These are phyloP conservation scores for Carabus problematicus DNA, from an alignment of 2,888 invertebrate species.

Conservation along the genomic window DNA sequence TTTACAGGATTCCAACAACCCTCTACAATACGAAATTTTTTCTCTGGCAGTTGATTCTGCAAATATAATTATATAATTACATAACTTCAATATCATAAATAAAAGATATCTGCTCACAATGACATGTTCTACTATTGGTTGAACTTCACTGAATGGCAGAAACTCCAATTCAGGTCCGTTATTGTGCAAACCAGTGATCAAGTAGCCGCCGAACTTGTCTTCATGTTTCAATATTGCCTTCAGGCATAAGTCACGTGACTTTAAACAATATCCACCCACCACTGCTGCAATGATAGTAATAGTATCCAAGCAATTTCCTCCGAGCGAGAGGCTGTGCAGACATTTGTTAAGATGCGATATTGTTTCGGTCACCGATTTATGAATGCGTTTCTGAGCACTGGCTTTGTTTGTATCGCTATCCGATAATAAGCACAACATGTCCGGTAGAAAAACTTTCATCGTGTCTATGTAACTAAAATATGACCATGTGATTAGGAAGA, in stretches of 20 bases:
- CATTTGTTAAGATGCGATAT: constrained; percentile 72
- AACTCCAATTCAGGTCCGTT: constrained; percentile 70
- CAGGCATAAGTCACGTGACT: constrained; percentile 70
- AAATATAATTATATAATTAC: constrained; percentile 44
- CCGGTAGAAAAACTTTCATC: constrained; percentile 79
- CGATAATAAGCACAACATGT: constrained; percentile 81
- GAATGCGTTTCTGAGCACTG: constrained; percentile 73
- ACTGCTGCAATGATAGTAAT: constrained; percentile 70
- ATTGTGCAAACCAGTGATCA: constrained; percentile 83
- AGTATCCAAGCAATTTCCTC: constrained; percentile 56
- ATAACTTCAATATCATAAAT: constrained; percentile 32
- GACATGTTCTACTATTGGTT: constrained; percentile 68
- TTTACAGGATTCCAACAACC: constrained; percentile 81
- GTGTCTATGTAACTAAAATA: constrained; percentile 73
- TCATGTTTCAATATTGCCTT: constrained; percentile 65
- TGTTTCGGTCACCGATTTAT: constrained; percentile 76
- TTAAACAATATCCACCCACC: constrained; percentile 76
- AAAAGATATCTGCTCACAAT: constrained; percentile 60
- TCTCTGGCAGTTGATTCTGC: constrained; percentile 70
- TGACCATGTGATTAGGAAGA: too few species aligned
- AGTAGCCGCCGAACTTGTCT: constrained; percentile 71
- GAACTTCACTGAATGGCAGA: constrained; percentile 63
- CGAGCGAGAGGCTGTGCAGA: constrained; percentile 68
- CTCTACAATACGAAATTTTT: constrained; percentile 75
- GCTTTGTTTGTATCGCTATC: constrained; percentile 76